Base-by-base conservation (phyloP, 2,797 vertebrate species). In the Acridotheres tristis region DNA sequence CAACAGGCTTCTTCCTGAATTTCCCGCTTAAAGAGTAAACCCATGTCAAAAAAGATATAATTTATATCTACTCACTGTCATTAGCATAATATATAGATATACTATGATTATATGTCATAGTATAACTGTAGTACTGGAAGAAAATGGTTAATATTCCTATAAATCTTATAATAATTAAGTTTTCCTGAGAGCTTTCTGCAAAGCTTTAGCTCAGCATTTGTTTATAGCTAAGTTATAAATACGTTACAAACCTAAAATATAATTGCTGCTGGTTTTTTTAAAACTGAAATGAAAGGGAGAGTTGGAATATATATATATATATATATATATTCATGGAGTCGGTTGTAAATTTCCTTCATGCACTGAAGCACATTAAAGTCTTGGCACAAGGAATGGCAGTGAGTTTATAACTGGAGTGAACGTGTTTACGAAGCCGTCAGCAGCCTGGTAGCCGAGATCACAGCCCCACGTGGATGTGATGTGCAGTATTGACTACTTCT, bases 291-390 rank as follows among this genome's bases (percentile, higher is more conserved):
- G 54, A 93, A 93, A 68, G 30, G 81, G 82, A 88, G 53, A 95
- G 84, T 83, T 92, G 81, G 85, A 94, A 77, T 71, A 69, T 91
- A 85, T 89, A 71, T 29, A 72, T 91, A 38, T 91, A 69, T 27
- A 53, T 93, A 68, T 85, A 72, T 91, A 38, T 93, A 63, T 90
- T 95, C 58, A 32, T 58, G 48, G 65, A 77, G 50, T 69, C 0
- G 0, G 78, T 43, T 96, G 91, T 96, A 93, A 90, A 96, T 93
- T 95, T 94, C 58, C 69, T 96, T 96, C 89, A 85, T 84, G 95
- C 95, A 97, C 95, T 96, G 95, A 95, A 94, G 95, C 93, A 95
- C 93, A 90, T 77, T 93, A 84, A 93, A 95, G 67, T 82, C 83
- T 86, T 94, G 88, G 94, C 96, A 96, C 94, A 93, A 63, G 85